phyloP scores from a whole-genome alignment of 1,140 invertebrate species.

The Aphelinus certus region DNA sequence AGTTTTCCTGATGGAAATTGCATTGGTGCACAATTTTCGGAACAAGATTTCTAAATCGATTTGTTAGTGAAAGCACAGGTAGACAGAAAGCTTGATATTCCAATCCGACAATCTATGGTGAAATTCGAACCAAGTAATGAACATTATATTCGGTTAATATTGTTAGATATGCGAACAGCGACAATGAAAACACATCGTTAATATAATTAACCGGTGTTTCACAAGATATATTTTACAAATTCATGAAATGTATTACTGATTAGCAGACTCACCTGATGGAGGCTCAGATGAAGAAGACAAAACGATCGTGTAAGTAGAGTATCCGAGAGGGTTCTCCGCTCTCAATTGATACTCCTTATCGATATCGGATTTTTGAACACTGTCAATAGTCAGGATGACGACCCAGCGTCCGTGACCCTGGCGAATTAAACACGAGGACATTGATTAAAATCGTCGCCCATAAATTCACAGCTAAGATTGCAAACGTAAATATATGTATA shows the following conservation, averaged over 20 bases:
- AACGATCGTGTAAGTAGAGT: slow-evolving; percentile 70
- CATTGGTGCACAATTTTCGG: too few relatives aligned
- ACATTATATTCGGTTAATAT: too few relatives aligned
- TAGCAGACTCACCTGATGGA: slow-evolving; percentile 70
- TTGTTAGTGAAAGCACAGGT: too few relatives aligned
- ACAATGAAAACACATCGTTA: slow-evolving; percentile 4
- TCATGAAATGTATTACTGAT: not conserved
- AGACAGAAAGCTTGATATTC: too few relatives aligned
- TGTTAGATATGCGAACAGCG: not conserved
- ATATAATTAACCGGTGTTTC: slow-evolving; percentile 9
- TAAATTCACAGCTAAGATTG: too few relatives aligned
- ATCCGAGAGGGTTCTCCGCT: slow-evolving; percentile 74
- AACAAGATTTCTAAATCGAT: too few relatives aligned
- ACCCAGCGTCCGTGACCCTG: slow-evolving; percentile 75
- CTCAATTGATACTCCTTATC: slow-evolving; percentile 74
- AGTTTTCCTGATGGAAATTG: too few relatives aligned
- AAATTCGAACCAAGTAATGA: too few relatives aligned
- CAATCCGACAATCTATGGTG: too few relatives aligned
- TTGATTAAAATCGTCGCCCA: too few relatives aligned
- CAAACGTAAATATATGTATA: too few relatives aligned
- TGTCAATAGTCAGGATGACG: slow-evolving; percentile 71
- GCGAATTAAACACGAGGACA: slow-evolving; percentile 42
- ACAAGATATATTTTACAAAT: not conserved
- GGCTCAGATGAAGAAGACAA: slow-evolving; percentile 78
- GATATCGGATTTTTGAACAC: slow-evolving; percentile 78